Base-by-base conservation (phyloP, 2,113 vertebrate genomes). In the Macquaria australasica region DNA sequence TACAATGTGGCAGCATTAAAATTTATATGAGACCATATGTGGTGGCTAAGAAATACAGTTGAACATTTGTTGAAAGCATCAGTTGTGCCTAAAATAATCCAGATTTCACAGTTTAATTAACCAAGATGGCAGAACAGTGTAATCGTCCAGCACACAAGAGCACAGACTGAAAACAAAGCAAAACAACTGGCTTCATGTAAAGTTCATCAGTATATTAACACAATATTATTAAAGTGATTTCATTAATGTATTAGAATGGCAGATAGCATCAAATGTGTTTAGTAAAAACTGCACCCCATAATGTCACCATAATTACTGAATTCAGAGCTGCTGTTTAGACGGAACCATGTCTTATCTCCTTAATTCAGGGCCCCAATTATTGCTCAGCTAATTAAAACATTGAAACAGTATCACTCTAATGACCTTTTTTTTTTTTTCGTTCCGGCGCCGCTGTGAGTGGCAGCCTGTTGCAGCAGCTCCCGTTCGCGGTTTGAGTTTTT, bases 351-450 rank as follows among this genome's bases (percentile, higher is more conserved):
- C 90, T 95, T 94, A 95, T 94, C 94, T 85, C 83, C 67, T 76
- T 73, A 81, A 90, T 91, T 93, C 94, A 94, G 91, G 83, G 77
- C 77, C 59, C 79, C 77, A 28, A 92, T 93, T 94, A 94, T 74
- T 85, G 88, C 76, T 75, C 58, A 9, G 86, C 86, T 93, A 94
- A 95, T 94, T 93, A 92, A 93, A 95, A 91, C 88, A 85, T 43
- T 75, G 78, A 72, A 92, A 81, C 71, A 58, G 75, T 55, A 87
- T 90, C 53, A 72, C 64, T 86, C 79, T 80, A 91, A 91, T 88
- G 86, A 87, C 87, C 86, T n/a, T n/a, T n/a, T n/a, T n/a, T n/a
- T n/a, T n/a, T n/a, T n/a, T n/a, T n/a, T n/a, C n/a, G n/a, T n/a
- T n/a, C n/a, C n/a, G n/a, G n/a, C n/a, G n/a, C n/a, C n/a, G n/a